Conservation (phyloP, 2,797 vertebrate genomes). For the Coracias cyanogaster region DNA sequence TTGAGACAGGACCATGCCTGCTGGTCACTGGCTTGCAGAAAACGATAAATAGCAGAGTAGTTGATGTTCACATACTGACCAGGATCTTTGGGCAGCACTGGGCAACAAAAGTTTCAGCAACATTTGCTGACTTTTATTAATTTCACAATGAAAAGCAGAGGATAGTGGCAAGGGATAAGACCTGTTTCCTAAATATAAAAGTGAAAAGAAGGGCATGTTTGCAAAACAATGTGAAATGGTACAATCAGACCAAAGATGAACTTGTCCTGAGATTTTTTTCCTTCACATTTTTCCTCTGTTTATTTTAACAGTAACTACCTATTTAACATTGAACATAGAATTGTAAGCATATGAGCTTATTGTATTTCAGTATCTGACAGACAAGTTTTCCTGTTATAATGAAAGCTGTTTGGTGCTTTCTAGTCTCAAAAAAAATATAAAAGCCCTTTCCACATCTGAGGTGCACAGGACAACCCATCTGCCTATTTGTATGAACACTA, state of each 20-base stretch:
- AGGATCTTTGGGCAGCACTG: background rate
- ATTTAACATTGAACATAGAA: background rate
- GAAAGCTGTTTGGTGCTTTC: background rate
- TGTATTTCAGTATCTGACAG: slow-evolving; percentile 10
- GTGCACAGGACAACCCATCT: background rate
- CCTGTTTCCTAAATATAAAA: background rate
- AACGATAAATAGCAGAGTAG: background rate
- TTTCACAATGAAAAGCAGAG: background rate
- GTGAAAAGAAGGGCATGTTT: background rate
- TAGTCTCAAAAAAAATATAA: background rate
- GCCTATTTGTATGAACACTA: background rate
- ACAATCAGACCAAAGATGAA: background rate
- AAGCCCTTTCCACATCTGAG: background rate
- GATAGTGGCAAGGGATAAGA: background rate
- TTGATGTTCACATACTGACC: background rate
- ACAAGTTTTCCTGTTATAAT: background rate
- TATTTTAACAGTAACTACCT: background rate
- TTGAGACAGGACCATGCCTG: background rate
- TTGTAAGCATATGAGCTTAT: background rate
- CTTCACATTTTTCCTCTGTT: background rate
- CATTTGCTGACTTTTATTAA: background rate
- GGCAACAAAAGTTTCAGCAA: background rate
- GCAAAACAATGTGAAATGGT: background rate
- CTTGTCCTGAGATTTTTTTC: background rate
- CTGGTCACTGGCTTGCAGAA: background rate